Conservation (phyloP, 2,888 invertebrate genomes). For the Amblyjoppa fuscipennis region DNA sequence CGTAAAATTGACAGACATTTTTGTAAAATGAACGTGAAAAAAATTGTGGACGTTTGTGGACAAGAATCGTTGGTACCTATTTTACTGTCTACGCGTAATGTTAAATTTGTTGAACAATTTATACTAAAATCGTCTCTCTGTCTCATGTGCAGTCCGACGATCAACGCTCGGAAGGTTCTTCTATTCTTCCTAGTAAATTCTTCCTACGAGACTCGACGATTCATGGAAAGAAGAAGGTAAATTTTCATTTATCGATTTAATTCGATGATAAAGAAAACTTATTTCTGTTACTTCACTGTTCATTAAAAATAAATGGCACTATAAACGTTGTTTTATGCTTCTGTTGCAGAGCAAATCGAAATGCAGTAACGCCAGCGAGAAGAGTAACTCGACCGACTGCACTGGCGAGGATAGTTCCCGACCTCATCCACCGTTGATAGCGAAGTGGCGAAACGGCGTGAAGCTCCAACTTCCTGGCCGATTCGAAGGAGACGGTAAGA, state of each 20-base stretch:
- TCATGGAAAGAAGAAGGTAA: conserved; percentile 83
- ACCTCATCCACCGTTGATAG: conserved; percentile 88
- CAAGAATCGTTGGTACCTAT: no score
- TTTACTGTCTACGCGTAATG: background rate
- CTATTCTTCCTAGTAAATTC: conserved; percentile 89
- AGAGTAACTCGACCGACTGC: conserved; percentile 79
- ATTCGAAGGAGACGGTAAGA: conserved; percentile 90
- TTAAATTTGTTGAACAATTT: conserved; percentile 17
- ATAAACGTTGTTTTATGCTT: background rate
- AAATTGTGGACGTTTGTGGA: no score
- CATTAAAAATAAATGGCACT: background rate
- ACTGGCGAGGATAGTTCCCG: conserved; percentile 79
- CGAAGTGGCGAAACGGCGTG: conserved; percentile 90
- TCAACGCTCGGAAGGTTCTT: conserved; percentile 91
- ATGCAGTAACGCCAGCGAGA: conserved; percentile 79
- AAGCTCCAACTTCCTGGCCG: conserved; percentile 88
- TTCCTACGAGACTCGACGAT: conserved; percentile 88
- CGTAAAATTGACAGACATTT: no score
- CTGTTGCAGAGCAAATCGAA: conserved; percentile 79
- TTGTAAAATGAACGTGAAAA: no score
- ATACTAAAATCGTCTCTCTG: conserved; percentile 42
- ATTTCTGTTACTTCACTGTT: conserved; percentile 34
- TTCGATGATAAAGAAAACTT: background rate
- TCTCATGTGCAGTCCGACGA: conserved; percentile 88
- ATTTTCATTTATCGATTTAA: conserved; percentile 28